phyloP scores from a whole-genome alignment of 2,888 invertebrate genomes.

The Azorinus chamasolen region DNA sequence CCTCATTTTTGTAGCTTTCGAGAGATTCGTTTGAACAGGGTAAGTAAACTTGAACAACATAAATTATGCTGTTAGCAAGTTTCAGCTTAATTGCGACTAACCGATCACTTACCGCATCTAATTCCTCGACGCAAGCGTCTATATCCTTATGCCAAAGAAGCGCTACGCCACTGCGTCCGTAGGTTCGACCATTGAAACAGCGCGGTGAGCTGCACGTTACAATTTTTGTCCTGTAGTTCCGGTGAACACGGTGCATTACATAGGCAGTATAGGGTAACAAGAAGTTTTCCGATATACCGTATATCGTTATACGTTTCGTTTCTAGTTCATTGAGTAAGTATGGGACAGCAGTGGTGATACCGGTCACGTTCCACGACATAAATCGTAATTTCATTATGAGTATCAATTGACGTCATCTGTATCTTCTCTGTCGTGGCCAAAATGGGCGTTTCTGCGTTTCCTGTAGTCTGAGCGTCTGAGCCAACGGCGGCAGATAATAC shows the following conservation, averaged over 20 bases:
- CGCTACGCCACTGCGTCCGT: constrained; percentile 4
- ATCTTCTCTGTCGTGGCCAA: too few relatives aligned
- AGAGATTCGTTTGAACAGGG: constrained; percentile 4
- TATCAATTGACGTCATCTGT: too few relatives aligned
- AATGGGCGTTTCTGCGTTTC: too few relatives aligned
- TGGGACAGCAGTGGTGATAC: too few relatives aligned
- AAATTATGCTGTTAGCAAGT: not conserved
- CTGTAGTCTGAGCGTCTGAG: constrained; percentile 3
- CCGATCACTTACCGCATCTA: constrained; percentile 1
- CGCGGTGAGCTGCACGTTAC: not conserved
- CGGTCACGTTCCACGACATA: too few relatives aligned
- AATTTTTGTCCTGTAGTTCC: too few relatives aligned
- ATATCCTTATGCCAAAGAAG: constrained; percentile 3
- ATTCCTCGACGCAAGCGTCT: not conserved
- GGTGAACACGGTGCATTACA: too few relatives aligned
- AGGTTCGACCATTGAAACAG: not conserved
- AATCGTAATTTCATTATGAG: too few relatives aligned
- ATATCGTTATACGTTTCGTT: not conserved
- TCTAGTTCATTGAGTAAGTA: constrained; percentile 6
- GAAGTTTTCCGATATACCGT: constrained; percentile 2
- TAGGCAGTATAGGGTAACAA: too few relatives aligned
- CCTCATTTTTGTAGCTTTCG: not conserved
- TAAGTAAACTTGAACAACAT: constrained; percentile 8
- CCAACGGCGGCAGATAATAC: constrained; percentile 17
- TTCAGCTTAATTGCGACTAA: not conserved